Conservation (phyloP, 2,113 vertebrate species). For the Donacobius atricapilla region DNA sequence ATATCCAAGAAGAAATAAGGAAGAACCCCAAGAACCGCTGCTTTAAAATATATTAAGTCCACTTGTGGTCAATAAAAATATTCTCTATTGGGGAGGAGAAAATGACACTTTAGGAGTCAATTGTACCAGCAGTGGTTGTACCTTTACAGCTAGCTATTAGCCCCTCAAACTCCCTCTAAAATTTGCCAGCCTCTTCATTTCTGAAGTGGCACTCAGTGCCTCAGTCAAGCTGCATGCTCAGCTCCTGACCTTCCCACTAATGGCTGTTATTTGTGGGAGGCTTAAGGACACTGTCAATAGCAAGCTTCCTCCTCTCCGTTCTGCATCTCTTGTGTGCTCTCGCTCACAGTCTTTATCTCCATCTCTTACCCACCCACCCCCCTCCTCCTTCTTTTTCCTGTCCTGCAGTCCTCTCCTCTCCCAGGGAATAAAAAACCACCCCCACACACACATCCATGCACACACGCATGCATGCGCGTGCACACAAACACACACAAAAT, state of each 20-base stretch:
- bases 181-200: constrained; percentile 93
- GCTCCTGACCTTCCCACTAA: constrained; percentile 95
- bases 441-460: not conserved
- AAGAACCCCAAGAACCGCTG: constrained; percentile 76
- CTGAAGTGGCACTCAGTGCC: constrained; percentile 94
- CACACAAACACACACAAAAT: constrained; percentile 54
- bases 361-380: constrained; percentile 24
- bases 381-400: constrained; percentile 27
- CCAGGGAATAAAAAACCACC: not conserved
- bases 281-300: constrained; percentile 92
- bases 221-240: constrained; percentile 91
- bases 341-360: constrained; percentile 64
- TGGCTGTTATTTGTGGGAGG: constrained; percentile 96
- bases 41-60: constrained; percentile 82
- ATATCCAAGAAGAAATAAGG: constrained; percentile 76
- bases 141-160: constrained; percentile 82
- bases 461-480: not conserved
- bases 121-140: constrained; percentile 80
- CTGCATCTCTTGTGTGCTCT: constrained; percentile 70
- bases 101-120: constrained; percentile 73
- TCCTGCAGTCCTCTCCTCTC: constrained; percentile 65
- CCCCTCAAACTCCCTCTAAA: constrained; percentile 83
- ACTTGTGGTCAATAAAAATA: constrained; percentile 82
- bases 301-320: constrained; percentile 77
- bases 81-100: constrained; percentile 59